Conservation (phyloP, 1,140 invertebrate genomes). For the Holotrichia oblita region DNA sequence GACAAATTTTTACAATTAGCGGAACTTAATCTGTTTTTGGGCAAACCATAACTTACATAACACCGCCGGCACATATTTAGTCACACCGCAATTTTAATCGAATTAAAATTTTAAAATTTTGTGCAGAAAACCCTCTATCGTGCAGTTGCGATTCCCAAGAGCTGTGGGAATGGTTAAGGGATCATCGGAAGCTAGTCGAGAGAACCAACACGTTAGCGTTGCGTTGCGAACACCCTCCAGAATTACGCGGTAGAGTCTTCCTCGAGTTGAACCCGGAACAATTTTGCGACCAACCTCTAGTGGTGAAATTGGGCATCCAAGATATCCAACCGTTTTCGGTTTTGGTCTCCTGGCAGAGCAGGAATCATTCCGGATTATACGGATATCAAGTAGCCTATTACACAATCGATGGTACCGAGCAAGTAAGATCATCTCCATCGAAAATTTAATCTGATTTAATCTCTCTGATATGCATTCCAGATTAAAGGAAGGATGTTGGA, state of each 20-base stretch:
- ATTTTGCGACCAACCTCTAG: slow-evolving; percentile 83
- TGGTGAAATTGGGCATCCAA: slow-evolving; percentile 83
- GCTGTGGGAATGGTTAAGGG: slow-evolving; percentile 87
- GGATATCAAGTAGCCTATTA: slow-evolving; percentile 89
- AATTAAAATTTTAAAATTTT: background rate
- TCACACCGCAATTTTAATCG: too few species aligned
- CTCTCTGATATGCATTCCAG: too few species aligned
- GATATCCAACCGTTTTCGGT: slow-evolving; percentile 90
- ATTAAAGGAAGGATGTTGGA: slow-evolving; percentile 76
- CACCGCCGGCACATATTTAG: too few species aligned
- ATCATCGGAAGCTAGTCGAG: slow-evolving; percentile 79
- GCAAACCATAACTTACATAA: too few species aligned
- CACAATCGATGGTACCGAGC: slow-evolving; percentile 71
- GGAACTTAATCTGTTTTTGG: too few species aligned
- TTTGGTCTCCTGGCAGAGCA: slow-evolving; percentile 87
- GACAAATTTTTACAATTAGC: too few species aligned
- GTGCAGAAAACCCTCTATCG: slow-evolving; percentile 83
- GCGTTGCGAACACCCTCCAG: slow-evolving; percentile 80
- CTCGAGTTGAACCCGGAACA: slow-evolving; percentile 79
- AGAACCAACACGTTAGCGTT: slow-evolving; percentile 64
- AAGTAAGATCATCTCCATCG: slow-evolving; percentile 57
- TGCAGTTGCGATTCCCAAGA: slow-evolving; percentile 87
- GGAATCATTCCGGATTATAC: slow-evolving; percentile 85
- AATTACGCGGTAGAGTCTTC: slow-evolving; percentile 78
- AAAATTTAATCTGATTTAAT: slow-evolving; percentile 34